Conservation (phyloP, 2,113 vertebrate genomes). For the Indicator indicator region DNA sequence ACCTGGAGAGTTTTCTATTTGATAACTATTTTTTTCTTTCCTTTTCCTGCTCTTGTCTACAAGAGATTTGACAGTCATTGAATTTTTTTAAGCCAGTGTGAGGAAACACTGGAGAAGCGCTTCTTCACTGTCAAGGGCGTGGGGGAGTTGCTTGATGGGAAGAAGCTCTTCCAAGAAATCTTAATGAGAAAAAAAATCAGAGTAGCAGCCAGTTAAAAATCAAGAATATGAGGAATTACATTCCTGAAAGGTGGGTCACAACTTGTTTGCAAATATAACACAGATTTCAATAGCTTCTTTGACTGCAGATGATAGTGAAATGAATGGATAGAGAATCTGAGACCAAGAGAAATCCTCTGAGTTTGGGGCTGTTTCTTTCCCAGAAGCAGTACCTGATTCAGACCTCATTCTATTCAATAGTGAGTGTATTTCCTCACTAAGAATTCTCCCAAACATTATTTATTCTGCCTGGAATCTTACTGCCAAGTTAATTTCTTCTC, state of each 20-base stretch:
- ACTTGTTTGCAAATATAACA: not conserved
- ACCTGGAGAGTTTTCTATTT: constrained; percentile 2
- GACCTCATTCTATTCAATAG: not conserved
- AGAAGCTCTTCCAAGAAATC: constrained; percentile 54
- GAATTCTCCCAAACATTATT: not conserved
- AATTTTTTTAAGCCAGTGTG: not conserved
- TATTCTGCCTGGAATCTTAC: not conserved
- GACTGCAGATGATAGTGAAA: not conserved
- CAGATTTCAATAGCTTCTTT: constrained; percentile 25
- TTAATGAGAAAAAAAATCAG: constrained; percentile 16
- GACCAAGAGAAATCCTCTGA: constrained; percentile 14
- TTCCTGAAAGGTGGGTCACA: constrained; percentile 1
- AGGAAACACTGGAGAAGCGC: not conserved
- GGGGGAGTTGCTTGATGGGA: constrained; percentile 9
- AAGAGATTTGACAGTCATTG: not conserved
- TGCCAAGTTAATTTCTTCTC: not conserved
- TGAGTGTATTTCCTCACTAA: not conserved
- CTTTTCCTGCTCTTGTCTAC: not conserved
- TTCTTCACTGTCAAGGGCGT: not conserved
- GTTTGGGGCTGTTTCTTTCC: not conserved
- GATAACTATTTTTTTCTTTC: constrained; percentile 2
- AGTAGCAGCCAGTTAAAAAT: constrained; percentile 45
- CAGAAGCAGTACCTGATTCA: constrained; percentile 16
- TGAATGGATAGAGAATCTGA: constrained; percentile 3
- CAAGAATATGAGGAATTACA: not conserved